phyloP scores from a whole-genome alignment of 2,888 invertebrate genomes.

The Camponotus fellah region DNA sequence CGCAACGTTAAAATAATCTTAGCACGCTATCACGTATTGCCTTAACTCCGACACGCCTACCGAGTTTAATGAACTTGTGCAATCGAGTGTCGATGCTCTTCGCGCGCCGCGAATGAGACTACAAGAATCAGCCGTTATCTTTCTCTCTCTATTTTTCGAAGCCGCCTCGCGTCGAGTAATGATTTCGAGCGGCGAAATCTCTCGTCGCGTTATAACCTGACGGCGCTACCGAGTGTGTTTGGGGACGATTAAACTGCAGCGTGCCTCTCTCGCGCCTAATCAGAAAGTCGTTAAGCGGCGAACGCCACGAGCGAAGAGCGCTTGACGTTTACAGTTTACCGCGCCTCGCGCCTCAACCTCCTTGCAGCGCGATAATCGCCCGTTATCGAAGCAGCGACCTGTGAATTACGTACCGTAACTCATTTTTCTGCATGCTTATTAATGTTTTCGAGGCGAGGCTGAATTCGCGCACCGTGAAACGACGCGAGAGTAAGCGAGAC shows the following conservation, averaged over 20 bases:
- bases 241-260: constrained; percentile 35
- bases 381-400: constrained; percentile 46
- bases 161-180: constrained; percentile 67
- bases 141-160: constrained; percentile 47
- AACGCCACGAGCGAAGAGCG: constrained; percentile 13
- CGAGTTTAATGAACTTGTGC: constrained; percentile 75
- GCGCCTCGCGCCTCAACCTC: constrained; percentile 27
- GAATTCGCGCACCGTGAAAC: background rate
- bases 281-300: constrained; percentile 29
- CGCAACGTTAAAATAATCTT: constrained; percentile 58
- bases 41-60: constrained; percentile 70
- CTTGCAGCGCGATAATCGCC: constrained; percentile 33
- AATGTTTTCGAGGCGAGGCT: constrained; percentile 19
- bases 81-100: constrained; percentile 69
- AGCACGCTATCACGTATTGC: constrained; percentile 71
- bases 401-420: constrained; percentile 40
- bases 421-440: constrained; percentile 39
- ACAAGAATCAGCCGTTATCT: constrained; percentile 73
- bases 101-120: constrained; percentile 34
- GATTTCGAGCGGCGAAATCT: constrained; percentile 70
- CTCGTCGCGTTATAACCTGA: constrained; percentile 63
- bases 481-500: background rate
- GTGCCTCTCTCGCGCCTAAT: constrained; percentile 35
- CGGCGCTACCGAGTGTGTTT: background rate
- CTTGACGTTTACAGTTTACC: background rate